Percentiles rank a stretch among this genome's conserved stretches.
phyloP scores from a whole-genome alignment of 2,888 invertebrate genomes.

The Eupithecia exiguata region DNA sequence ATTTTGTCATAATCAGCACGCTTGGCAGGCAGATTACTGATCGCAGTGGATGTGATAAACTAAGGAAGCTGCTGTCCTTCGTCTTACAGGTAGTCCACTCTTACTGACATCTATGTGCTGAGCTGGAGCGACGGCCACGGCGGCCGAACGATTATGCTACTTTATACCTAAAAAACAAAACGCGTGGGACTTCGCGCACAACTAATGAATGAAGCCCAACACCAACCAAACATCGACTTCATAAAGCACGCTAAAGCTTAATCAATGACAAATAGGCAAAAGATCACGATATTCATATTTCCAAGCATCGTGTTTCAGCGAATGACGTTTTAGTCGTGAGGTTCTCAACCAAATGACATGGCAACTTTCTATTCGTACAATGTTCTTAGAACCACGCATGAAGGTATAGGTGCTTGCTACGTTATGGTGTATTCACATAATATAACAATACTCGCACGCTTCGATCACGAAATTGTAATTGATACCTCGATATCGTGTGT shows the following conservation, averaged over 20 bases:
- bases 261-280: slow-evolving; percentile 9
- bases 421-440: slow-evolving; percentile 24
- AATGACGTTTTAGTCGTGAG: slow-evolving; percentile 30
- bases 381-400: slow-evolving; percentile 20
- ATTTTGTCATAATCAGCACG: background rate
- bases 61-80: background rate
- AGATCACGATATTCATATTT: slow-evolving; percentile 23
- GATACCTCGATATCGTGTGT: slow-evolving; percentile 33
- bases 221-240: too few relatives aligned
- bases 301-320: slow-evolving; percentile 18
- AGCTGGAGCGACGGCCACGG: background rate
- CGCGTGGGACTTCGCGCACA: background rate
- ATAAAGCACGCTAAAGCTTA: background rate
- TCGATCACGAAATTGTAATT: slow-evolving; percentile 40
- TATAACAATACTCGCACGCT: slow-evolving; percentile 30
- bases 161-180: background rate
- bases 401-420: background rate
- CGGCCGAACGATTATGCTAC: background rate
- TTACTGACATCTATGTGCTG: background rate
- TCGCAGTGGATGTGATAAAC: background rate
- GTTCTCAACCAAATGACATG: slow-evolving; percentile 24
- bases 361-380: background rate
- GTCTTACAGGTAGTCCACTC: background rate
- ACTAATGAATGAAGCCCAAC: background rate
- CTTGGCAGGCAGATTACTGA: background rate